phyloP scores from a whole-genome alignment of 2,113 vertebrate genomes.

The Sylvicapra grimmia region DNA sequence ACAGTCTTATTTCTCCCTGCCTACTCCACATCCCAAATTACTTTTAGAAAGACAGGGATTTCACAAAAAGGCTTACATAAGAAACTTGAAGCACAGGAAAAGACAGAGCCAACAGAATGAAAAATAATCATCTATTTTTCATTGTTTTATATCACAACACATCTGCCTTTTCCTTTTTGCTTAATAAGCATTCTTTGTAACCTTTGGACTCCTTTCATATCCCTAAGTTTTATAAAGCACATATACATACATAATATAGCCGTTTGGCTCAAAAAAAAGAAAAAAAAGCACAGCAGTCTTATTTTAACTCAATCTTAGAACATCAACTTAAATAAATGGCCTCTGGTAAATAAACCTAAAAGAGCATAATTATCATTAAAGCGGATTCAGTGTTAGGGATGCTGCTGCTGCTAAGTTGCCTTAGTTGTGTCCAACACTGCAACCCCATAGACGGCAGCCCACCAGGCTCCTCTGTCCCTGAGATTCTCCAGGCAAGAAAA shows the following conservation, averaged over 20 bases:
- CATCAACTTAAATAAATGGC: background rate
- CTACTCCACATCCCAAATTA: background rate
- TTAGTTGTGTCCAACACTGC: rapidly evolving
- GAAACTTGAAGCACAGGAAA: slow-evolving; percentile 53
- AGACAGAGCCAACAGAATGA: slow-evolving; percentile 48
- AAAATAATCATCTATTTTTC: background rate
- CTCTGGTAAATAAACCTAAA: slow-evolving; percentile 31
- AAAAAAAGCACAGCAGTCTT: slow-evolving; percentile 25
- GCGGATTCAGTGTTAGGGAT: background rate
- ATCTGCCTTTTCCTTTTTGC: slow-evolving; percentile 37
- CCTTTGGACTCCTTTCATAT: background rate
- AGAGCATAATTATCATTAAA: slow-evolving; percentile 57
- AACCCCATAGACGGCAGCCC: background rate
- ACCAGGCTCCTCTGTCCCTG: background rate
- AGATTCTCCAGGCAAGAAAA: background rate
- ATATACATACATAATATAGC: slow-evolving; percentile 12
- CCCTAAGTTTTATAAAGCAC: slow-evolving; percentile 37
- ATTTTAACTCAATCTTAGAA: slow-evolving; percentile 22
- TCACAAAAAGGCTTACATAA: slow-evolving; percentile 17
- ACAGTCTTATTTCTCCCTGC: background rate
- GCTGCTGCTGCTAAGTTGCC: background rate
- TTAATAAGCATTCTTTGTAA: slow-evolving; percentile 28
- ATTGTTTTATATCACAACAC: background rate
- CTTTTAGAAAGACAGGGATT: slow-evolving; percentile 29
- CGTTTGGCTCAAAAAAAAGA: slow-evolving; percentile 39